A percentile compares a stretch with the other conserved stretches of the same genome.
phyloP scores from a whole-genome alignment of 2,888 invertebrate genomes.

The Chrysomela aeneicollis region DNA sequence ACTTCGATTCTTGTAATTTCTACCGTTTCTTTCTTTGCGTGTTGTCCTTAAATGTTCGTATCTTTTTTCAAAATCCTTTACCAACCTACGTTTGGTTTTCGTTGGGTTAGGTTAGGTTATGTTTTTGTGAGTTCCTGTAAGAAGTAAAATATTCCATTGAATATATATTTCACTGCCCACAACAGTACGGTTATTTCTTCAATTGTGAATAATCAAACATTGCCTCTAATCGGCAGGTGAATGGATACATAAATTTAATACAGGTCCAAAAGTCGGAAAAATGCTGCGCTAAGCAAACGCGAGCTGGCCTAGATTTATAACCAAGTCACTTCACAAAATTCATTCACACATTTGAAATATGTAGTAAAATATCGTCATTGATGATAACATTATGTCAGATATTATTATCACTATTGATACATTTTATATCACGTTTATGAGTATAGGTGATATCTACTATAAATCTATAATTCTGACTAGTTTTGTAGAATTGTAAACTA shows the following conservation, averaged over 20 bases:
- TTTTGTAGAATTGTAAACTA: no score
- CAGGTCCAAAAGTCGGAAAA: constrained; percentile 21
- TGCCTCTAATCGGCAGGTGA: constrained; percentile 4
- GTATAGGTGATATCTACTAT: no score
- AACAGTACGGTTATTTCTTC: neutral
- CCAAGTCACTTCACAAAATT: neutral
- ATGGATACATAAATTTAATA: constrained; percentile 4
- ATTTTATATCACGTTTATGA: no score
- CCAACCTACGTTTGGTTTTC: no score
- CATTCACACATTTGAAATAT: neutral
- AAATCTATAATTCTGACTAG: no score
- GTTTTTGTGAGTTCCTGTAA: neutral
- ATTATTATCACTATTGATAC: no score
- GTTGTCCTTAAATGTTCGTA: no score
- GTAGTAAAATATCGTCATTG: neutral
- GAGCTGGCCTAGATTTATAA: neutral
- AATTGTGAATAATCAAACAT: constrained; percentile 16
- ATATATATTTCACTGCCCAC: neutral
- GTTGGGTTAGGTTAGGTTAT: no score
- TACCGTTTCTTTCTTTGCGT: no score
- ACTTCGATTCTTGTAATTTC: no score
- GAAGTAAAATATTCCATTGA: neutral
- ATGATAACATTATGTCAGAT: neutral
- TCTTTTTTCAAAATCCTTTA: no score
- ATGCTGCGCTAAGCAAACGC: constrained; percentile 2